A percentile compares a stretch with the other conserved stretches of the same genome.
These are phyloP conservation scores for Strigops habroptila DNA, from an alignment of 2,113 vertebrate species.

Conservation along the genomic window DNA sequence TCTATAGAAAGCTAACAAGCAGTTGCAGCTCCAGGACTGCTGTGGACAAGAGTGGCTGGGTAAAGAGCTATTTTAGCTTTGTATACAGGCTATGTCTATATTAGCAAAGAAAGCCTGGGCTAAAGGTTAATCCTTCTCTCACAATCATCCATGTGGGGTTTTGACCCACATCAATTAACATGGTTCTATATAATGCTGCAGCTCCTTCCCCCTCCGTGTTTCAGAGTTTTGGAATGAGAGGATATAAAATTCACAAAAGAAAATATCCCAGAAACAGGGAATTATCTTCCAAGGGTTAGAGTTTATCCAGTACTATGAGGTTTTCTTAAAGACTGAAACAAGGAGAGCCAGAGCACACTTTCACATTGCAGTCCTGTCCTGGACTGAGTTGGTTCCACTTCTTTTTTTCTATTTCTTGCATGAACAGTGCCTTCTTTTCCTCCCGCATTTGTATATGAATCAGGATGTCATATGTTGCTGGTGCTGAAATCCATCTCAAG, in stretches of 20 bases:
- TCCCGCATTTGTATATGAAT: accelerated
- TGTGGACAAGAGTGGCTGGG: not conserved
- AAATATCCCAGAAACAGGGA: not conserved
- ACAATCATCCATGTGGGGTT: not conserved
- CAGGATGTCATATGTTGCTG: not conserved
- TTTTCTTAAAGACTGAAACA: not conserved
- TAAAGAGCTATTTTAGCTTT: not conserved
- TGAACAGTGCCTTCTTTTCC: not conserved
- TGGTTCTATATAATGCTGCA: not conserved
- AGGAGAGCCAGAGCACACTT: not conserved
- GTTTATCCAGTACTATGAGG: not conserved
- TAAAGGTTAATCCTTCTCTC: not conserved
- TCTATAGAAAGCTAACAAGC: not conserved
- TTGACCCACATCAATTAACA: not conserved
- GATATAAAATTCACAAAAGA: not conserved
- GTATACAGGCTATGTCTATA: not conserved
- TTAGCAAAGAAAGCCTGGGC: not conserved
- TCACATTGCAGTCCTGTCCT: not conserved
- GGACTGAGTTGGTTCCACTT: not conserved
- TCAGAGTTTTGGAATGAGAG: not conserved
- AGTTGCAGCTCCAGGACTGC: not conserved
- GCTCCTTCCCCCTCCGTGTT: not conserved
- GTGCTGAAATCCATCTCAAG: not conserved
- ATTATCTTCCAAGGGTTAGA: not conserved
- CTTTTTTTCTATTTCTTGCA: not conserved